Evolutionary conservation across 2,797 vertebrate species (phyloP).

Genomic region (Argyrosomus regius): DNA sequence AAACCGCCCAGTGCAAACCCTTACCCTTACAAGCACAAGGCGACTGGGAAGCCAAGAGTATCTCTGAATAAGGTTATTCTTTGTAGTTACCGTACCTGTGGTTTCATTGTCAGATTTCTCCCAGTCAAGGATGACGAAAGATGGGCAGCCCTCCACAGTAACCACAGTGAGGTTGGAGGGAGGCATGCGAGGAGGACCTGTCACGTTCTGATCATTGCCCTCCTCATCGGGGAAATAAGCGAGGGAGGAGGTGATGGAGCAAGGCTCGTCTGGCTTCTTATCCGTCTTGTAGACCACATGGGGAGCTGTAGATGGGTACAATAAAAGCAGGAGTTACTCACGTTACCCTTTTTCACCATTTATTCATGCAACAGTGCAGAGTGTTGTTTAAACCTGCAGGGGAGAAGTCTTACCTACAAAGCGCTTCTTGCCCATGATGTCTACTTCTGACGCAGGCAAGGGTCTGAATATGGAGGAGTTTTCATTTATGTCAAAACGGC

Average conservation of each 20-base stretch:
- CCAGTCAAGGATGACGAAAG: conserved; percentile 97
- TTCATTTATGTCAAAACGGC: conserved; percentile 81
- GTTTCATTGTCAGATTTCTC: conserved; percentile 93
- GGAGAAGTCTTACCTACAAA: conserved; percentile 87
- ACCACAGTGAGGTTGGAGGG: conserved; percentile 96
- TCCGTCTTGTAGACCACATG: conserved; percentile 94
- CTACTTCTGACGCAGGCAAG: conserved; percentile 91
- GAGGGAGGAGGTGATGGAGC: conserved; percentile 95
- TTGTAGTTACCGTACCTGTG: conserved; percentile 85
- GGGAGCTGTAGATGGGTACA: conserved; percentile 81
- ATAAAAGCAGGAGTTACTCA: not conserved
- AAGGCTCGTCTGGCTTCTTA: conserved; percentile 92
- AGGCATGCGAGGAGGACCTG: conserved; percentile 88
- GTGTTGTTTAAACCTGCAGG: not conserved
- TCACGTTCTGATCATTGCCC: conserved; percentile 83
- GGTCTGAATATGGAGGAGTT: conserved; percentile 92
- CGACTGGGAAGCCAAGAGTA: not conserved
- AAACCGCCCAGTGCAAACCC: not conserved
- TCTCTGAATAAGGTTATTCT: not conserved
- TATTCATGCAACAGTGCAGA: not conserved
- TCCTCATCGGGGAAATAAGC: conserved; percentile 92
- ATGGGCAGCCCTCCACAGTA: conserved; percentile 96
- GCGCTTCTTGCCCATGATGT: conserved; percentile 92
- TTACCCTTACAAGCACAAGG: not conserved
- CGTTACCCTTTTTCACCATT: not conserved